Base-by-base conservation (phyloP, 2,888 invertebrate genomes). In the Halictus quadricinctus region DNA sequence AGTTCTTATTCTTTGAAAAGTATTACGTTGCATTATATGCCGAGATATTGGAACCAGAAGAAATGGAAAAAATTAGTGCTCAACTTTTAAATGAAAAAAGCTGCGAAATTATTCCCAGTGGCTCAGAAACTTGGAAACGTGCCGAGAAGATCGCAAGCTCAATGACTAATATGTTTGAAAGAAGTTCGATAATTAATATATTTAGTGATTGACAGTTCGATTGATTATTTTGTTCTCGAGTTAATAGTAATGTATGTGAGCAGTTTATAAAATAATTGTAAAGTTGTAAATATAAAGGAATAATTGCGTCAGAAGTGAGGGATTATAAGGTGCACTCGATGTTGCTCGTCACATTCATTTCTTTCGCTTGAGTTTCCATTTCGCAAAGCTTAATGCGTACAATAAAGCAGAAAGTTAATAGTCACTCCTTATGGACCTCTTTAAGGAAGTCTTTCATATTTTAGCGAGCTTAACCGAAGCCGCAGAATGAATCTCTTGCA, bases 381-480 rank as follows among this genome's bases (percentile, higher is more conserved):
- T 36, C 29, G 18, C 21, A 21, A 29, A 50, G 50, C 18, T 29
- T 72, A 46, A 29, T 29, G 50, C 50, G 29, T 72, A 43, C 29
- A 72, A 48, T 72, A 50, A 50, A 12, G 29, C 29, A 36, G 48
- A 36, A 29, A 41, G 25, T 74, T 74, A 58, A 74, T 74, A 74
- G 41, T 74, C 21, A 48, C 54, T 41, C 36, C 29, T 74, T 58
- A 58, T 8, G 25, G 41, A 25, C 41, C 74, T 13, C 54, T 15
- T n/a, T 7, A 58, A 41, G 15, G 5, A 25, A 8, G 41, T 54
- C 29, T 18, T 74, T 54, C 41, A 48, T 48, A 74, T 74, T 58
- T 54, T 74, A 58, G 74, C 54, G 29, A 58, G 25, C 41, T 74
- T 66, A 64, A 74, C 58, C 21, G 74, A 41, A n/a, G 41, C 41